Evolutionary conservation across 2,797 vertebrate genomes (phyloP).

Genomic region (Sebastes iracundus): DNA sequence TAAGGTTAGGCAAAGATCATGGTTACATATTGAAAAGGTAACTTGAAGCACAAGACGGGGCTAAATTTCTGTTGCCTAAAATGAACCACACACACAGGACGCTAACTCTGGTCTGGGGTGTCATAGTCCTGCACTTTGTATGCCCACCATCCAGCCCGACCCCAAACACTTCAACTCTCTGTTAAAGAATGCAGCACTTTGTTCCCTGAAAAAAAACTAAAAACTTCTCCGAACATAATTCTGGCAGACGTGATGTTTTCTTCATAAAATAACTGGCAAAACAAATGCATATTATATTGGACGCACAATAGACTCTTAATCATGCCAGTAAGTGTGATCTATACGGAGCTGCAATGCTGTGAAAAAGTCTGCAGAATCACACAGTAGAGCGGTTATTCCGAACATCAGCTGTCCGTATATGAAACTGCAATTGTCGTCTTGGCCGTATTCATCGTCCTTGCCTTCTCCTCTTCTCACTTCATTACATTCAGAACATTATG

Average conservation of each 20-base stretch:
- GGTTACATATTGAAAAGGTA: not conserved
- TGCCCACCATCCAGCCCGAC: not conserved
- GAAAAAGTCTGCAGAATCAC: slow-evolving; percentile 8
- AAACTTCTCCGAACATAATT: not conserved
- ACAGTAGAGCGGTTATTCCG: slow-evolving; percentile 9
- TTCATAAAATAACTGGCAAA: not conserved
- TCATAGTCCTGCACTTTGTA: not conserved
- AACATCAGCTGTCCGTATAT: slow-evolving; percentile 29
- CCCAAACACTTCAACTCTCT: no score
- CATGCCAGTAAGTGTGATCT: not conserved
- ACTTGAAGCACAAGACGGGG: not conserved
- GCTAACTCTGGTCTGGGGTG: not conserved
- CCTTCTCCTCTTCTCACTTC: slow-evolving; percentile 63
- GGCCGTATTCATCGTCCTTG: slow-evolving; percentile 53
- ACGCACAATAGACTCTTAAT: not conserved
- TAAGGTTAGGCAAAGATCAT: not conserved
- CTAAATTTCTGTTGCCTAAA: not conserved
- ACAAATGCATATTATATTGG: not conserved
- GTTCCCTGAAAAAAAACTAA: not conserved
- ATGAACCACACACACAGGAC: not conserved
- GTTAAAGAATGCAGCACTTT: not conserved
- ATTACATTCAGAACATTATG: slow-evolving; percentile 71
- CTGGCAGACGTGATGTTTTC: not conserved
- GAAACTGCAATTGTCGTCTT: slow-evolving; percentile 14
- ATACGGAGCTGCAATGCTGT: not conserved